phyloP scores from a whole-genome alignment of 2,113 vertebrate genomes.

The Phoxinus phoxinus region DNA sequence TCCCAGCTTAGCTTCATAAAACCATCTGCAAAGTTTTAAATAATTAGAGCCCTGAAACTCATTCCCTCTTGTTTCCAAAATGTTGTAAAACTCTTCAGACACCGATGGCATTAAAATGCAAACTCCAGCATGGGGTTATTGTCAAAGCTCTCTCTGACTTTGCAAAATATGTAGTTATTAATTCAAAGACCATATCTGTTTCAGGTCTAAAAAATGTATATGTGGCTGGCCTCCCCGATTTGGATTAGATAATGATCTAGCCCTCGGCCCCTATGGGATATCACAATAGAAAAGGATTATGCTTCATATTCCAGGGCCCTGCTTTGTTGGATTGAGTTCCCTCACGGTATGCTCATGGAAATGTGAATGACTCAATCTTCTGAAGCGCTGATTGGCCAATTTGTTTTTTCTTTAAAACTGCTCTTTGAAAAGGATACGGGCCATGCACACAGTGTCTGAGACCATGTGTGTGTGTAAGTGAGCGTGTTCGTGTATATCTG shows the following conservation, averaged over 20 bases:
- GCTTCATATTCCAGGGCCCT: slow-evolving; percentile 42
- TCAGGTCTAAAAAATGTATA: slow-evolving; percentile 32
- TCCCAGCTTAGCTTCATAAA: neutral
- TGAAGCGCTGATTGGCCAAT: slow-evolving; percentile 53
- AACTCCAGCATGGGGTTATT: neutral
- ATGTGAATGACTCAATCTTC: slow-evolving; percentile 35
- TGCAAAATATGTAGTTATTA: slow-evolving; percentile 36
- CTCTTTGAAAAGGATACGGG: slow-evolving; percentile 50
- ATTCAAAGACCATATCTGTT: slow-evolving; percentile 29
- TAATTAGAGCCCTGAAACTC: neutral
- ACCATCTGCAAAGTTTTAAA: slow-evolving; percentile 9
- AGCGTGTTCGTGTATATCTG: slow-evolving; percentile 8
- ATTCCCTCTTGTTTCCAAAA: neutral
- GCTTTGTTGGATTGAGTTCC: slow-evolving; percentile 41
- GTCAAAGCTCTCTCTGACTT: slow-evolving; percentile 13
- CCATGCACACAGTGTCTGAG: slow-evolving; percentile 2
- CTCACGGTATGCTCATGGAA: slow-evolving; percentile 16
- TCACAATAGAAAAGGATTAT: slow-evolving; percentile 53
- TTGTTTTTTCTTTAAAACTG: slow-evolving; percentile 25
- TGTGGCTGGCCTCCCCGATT: slow-evolving; percentile 11
- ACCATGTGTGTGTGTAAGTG: slow-evolving; percentile 16
- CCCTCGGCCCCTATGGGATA: slow-evolving; percentile 39
- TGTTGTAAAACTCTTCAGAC: slow-evolving; percentile 11
- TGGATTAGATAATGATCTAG: slow-evolving; percentile 47
- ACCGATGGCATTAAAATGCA: slow-evolving; percentile 30